phyloP scores from a whole-genome alignment of 2,888 invertebrate genomes.

The Ichneumon xanthorius region DNA sequence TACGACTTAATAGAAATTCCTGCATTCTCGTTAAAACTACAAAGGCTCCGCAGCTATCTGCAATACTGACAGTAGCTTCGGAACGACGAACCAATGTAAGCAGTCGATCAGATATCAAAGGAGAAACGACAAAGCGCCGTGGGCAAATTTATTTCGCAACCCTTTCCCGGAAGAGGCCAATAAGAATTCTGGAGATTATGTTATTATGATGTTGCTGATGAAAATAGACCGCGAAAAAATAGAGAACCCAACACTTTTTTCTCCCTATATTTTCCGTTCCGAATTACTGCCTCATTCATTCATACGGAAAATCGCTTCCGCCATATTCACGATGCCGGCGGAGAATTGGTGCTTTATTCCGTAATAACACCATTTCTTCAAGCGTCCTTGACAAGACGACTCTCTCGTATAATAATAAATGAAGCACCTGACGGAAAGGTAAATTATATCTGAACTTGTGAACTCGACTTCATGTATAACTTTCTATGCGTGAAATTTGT shows the following conservation, averaged over 20 bases:
- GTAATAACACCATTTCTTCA: conserved; percentile 24
- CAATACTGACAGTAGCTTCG: not conserved
- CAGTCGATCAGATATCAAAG: not conserved
- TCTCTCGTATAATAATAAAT: conserved; percentile 7
- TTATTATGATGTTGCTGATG: not conserved
- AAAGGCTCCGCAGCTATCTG: not conserved
- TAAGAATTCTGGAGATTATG: not conserved
- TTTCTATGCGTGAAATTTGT: not conserved
- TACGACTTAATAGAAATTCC: not conserved
- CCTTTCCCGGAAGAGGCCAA: not conserved
- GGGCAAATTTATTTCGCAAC: not conserved
- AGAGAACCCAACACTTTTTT: not conserved
- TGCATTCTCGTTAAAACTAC: not conserved
- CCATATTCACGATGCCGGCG: conserved; percentile 22
- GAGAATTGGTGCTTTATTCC: not conserved
- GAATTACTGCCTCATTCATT: conserved; percentile 49
- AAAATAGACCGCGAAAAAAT: not conserved
- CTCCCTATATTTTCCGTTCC: not conserved
- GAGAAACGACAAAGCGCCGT: not conserved
- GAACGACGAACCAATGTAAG: not conserved
- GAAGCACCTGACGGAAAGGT: not conserved
- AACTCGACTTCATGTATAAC: not conserved
- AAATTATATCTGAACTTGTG: not conserved
- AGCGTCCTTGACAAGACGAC: conserved; percentile 3
- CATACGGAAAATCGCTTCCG: conserved; percentile 39